Evolutionary conservation across 2,888 invertebrate genomes (phyloP).

Genomic region (Junonia oenone): DNA sequence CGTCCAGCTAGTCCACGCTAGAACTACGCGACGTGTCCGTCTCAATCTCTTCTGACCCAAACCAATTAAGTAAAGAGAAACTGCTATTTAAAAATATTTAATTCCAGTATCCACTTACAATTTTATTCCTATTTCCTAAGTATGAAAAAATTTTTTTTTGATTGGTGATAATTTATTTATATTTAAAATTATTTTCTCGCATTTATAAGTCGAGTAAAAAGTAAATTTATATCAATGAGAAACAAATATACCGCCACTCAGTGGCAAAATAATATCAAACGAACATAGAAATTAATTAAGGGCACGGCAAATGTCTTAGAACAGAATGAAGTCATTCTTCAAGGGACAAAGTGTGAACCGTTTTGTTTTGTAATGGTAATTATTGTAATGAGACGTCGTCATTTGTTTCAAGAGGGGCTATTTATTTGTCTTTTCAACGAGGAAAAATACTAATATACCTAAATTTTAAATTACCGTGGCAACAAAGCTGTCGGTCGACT

Average conservation of each 20-base stretch:
- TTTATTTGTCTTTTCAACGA: background rate
- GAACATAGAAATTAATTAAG: slow-evolving; percentile 58
- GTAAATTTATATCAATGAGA: slow-evolving; percentile 4
- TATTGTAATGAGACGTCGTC: slow-evolving; percentile 37
- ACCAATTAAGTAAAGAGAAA: background rate
- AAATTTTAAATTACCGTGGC: background rate
- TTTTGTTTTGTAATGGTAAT: slow-evolving; percentile 49
- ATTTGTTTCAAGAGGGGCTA: slow-evolving; percentile 17
- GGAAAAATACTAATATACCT: background rate
- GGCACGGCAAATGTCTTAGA: slow-evolving; percentile 48
- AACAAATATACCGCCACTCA: slow-evolving; percentile 42
- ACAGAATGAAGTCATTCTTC: slow-evolving; percentile 53
- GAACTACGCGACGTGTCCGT: background rate
- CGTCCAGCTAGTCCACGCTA: background rate
- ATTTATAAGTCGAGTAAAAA: background rate
- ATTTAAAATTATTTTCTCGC: too few relatives aligned
- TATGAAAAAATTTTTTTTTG: too few relatives aligned
- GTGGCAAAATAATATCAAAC: slow-evolving; percentile 31
- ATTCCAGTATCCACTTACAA: too few relatives aligned
- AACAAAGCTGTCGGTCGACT: background rate
- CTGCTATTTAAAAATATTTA: background rate
- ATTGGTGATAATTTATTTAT: too few relatives aligned
- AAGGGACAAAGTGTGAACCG: slow-evolving; percentile 37
- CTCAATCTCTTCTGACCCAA: background rate
- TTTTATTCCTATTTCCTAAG: too few relatives aligned